Evolutionary conservation across 2,888 invertebrate species (phyloP).

Genomic region (Rhaphigaster nebulosa): DNA sequence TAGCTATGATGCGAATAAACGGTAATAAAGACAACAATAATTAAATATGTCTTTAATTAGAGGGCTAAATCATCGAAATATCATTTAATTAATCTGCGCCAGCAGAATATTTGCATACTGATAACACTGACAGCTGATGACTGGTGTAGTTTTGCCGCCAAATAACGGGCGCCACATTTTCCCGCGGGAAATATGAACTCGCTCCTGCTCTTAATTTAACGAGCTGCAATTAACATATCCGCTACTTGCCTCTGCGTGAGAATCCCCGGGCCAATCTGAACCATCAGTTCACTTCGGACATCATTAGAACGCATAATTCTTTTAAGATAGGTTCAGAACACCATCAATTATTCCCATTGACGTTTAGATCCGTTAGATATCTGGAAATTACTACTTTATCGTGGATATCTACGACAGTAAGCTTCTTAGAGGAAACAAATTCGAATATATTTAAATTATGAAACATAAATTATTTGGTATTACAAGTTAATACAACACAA

Average conservation of each 20-base stretch:
- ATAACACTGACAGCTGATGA: slow-evolving; percentile 1
- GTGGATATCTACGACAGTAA: not conserved
- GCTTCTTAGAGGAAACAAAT: not conserved
- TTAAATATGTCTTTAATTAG: not conserved
- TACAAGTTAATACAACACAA: no score
- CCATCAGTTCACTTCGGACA: not conserved
- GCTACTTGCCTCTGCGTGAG: slow-evolving; percentile 52
- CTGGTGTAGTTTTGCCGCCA: slow-evolving; percentile 44
- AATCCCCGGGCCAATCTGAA: not conserved
- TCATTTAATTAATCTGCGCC: not conserved
- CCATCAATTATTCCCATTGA: not conserved
- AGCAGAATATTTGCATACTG: not conserved
- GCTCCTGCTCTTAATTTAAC: slow-evolving; percentile 55
- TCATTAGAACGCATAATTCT: slow-evolving; percentile 4
- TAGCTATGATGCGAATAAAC: not conserved
- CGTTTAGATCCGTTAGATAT: not conserved
- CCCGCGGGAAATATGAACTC: slow-evolving; percentile 55
- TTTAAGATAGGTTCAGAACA: not conserved
- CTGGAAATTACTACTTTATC: not conserved
- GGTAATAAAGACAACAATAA: not conserved
- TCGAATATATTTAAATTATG: not conserved
- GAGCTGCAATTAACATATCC: slow-evolving; percentile 55
- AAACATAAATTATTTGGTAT: no score
- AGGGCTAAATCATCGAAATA: not conserved
- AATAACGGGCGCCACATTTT: slow-evolving; percentile 52